Conservation (phyloP, 2,888 invertebrate genomes). For the Euproctis similis region DNA sequence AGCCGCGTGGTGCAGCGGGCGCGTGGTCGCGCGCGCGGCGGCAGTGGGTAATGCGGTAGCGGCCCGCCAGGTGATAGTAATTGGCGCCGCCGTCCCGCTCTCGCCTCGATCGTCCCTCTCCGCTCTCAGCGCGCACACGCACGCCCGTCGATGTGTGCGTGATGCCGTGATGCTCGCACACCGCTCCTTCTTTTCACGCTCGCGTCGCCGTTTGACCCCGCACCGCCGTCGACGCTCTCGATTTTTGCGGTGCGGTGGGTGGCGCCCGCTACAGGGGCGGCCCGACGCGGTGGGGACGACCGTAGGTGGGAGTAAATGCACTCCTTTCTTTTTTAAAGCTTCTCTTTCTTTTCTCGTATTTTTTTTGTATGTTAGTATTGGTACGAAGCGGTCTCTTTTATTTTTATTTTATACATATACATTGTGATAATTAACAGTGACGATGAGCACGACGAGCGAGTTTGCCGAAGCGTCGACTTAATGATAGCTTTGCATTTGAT, state of each 20-base stretch:
- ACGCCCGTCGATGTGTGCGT: slow-evolving; percentile 46
- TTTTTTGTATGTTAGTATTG: slow-evolving; percentile 71
- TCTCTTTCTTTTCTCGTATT: slow-evolving; percentile 76
- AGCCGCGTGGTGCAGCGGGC: slow-evolving; percentile 71
- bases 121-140: slow-evolving; percentile 71
- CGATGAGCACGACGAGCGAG: slow-evolving; percentile 65
- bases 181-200: slow-evolving; percentile 74
- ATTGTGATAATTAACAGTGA: slow-evolving; percentile 74
- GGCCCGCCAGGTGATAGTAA: slow-evolving; percentile 78
- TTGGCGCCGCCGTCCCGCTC: slow-evolving; percentile 75
- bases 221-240: slow-evolving; percentile 74
- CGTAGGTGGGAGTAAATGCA: slow-evolving; percentile 70
- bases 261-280: slow-evolving; percentile 75
- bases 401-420: slow-evolving; percentile 60
- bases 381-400: slow-evolving; percentile 72
- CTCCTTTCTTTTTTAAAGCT: slow-evolving; percentile 75
- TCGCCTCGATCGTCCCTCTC: slow-evolving; percentile 70
- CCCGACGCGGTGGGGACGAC: slow-evolving; percentile 59
- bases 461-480: slow-evolving; percentile 62
- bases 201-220: slow-evolving; percentile 75
- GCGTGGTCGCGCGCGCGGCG: slow-evolving; percentile 77
- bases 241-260: slow-evolving; percentile 80
- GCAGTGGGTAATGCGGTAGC: slow-evolving; percentile 79
- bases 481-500: slow-evolving; percentile 72
- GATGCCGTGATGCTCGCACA: slow-evolving; percentile 54